Conservation (phyloP, 2,888 invertebrate genomes). For the Nomada lathburiana region DNA sequence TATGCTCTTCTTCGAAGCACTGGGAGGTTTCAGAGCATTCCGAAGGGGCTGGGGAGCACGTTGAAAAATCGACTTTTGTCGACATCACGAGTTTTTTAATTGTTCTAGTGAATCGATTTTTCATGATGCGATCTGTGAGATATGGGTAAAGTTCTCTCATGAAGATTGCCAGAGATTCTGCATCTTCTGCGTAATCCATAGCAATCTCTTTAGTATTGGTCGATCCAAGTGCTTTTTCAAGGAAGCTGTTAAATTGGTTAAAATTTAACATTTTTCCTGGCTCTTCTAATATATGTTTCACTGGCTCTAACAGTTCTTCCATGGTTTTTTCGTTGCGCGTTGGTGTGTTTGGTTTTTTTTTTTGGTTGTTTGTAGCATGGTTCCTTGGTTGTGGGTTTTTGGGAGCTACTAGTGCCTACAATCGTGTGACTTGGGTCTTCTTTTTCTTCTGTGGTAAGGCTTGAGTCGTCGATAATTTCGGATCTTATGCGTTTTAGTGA, state of each 20-base stretch:
- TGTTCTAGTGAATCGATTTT: conserved; percentile 5
- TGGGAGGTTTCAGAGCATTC: no score
- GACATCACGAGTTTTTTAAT: neutral
- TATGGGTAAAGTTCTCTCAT: neutral
- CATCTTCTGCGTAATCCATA: neutral
- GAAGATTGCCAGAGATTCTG: neutral
- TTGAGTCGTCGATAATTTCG: no score
- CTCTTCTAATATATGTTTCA: neutral
- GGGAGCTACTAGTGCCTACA: no score
- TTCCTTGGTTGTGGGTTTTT: no score
- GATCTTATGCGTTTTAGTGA: no score
- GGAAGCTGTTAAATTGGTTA: conserved; percentile 2
- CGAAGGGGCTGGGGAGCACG: no score
- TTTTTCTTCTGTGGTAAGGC: neutral
- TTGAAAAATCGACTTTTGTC: no score
- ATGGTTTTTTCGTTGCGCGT: neutral
- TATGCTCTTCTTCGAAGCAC: no score
- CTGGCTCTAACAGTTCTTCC: neutral
- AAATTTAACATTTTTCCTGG: conserved; percentile 2
- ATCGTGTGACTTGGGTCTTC: neutral
- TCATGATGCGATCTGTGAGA: neutral
- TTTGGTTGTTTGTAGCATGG: neutral
- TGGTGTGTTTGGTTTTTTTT: neutral
- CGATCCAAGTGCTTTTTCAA: neutral
- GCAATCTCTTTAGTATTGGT: neutral